Percentiles rank a stretch among this genome's conserved stretches.
Evolutionary conservation across 2,113 vertebrate species (phyloP).

Genomic region (Hyla sarda): DNA sequence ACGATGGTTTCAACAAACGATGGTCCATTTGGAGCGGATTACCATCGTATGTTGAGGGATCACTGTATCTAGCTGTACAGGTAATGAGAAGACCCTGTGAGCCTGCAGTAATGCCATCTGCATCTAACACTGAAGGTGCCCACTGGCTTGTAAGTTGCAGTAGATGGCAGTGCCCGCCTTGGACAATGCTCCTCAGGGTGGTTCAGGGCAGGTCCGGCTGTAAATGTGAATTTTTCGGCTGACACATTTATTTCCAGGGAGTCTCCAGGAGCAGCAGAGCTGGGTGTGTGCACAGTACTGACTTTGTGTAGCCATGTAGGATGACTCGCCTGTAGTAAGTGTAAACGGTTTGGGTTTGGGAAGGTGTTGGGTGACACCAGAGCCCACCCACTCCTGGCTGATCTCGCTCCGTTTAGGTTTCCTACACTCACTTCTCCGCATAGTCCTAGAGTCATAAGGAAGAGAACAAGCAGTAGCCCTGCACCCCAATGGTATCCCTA

Average conservation of each 20-base stretch:
- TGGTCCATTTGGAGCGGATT: too few species aligned
- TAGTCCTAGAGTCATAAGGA: neutral
- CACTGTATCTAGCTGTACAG: too few species aligned
- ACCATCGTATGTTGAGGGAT: too few species aligned
- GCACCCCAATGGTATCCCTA: slow-evolving; percentile 34
- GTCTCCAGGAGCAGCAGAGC: neutral
- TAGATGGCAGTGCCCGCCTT: slow-evolving; percentile 44
- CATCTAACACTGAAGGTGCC: neutral
- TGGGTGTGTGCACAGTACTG: slow-evolving; percentile 12
- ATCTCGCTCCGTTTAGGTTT: slow-evolving; percentile 14
- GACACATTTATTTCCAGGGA: neutral
- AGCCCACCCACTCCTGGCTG: slow-evolving; percentile 38
- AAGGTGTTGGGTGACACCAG: slow-evolving; percentile 24
- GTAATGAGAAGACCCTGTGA: neutral
- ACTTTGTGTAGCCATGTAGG: neutral
- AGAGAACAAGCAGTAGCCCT: neutral
- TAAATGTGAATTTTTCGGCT: slow-evolving; percentile 6
- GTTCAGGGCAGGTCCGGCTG: neutral
- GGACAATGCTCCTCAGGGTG: neutral
- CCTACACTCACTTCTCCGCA: slow-evolving; percentile 24
- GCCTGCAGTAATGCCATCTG: neutral
- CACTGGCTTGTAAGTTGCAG: neutral
- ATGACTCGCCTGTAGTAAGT: slow-evolving; percentile 18
- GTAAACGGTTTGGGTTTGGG: slow-evolving; percentile 46
- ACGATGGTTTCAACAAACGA: too few species aligned